These are phyloP conservation scores for Sula dactylatra DNA, from an alignment of 2,113 vertebrate genomes.

Conservation along the genomic window DNA sequence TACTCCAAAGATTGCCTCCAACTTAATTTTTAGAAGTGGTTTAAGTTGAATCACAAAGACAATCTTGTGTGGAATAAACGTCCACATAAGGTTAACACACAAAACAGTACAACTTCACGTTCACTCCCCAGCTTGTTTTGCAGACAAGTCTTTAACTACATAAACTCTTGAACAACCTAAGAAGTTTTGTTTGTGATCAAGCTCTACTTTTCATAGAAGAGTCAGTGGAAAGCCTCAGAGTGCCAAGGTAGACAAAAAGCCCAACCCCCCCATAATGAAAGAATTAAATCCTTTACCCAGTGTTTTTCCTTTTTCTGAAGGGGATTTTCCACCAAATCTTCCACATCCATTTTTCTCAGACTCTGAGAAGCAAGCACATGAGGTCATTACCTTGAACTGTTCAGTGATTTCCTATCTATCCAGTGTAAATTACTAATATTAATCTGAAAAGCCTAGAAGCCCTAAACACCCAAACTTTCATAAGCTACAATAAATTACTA, in stretches of 20 bases:
- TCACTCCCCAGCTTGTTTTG: not conserved
- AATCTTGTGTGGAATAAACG: not conserved
- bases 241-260: not conserved
- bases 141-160: not conserved
- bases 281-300: not conserved
- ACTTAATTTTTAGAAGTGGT: not conserved
- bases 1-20: not conserved
- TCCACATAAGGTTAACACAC: not conserved
- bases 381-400: not conserved
- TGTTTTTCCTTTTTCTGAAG: not conserved
- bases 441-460: not conserved
- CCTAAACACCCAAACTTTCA: not conserved
- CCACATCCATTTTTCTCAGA: slow-evolving; percentile 34
- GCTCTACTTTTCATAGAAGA: not conserved
- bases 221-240: not conserved
- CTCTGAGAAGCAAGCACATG: slow-evolving; percentile 11
- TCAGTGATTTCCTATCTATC: not conserved
- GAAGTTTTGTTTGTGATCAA: not conserved
- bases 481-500: not conserved
- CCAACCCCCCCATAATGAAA: not conserved
- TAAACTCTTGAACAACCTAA: not conserved
- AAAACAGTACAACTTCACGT: not conserved
- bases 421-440: not conserved
- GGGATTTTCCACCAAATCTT: not conserved
- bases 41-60: slow-evolving; percentile 12